phyloP scores from a whole-genome alignment of 2,797 vertebrate genomes.

The Halcyon leucocephala region DNA sequence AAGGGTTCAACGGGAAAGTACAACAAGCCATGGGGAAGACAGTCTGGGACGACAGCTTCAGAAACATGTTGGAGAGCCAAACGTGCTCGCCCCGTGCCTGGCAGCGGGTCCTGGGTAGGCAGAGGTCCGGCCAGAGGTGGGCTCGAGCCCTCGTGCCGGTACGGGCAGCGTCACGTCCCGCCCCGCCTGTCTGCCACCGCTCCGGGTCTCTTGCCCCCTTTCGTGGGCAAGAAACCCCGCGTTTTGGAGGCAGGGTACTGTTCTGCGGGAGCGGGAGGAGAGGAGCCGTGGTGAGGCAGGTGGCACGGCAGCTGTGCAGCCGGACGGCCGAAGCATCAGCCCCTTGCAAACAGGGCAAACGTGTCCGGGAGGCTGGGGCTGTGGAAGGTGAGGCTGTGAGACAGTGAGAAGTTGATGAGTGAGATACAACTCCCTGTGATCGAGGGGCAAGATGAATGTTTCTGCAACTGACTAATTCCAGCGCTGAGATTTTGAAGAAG shows the following conservation, averaged over 20 bases:
- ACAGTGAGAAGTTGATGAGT: neutral
- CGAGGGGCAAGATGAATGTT: neutral
- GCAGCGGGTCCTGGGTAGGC: neutral
- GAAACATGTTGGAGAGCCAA: neutral
- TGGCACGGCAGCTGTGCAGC: accelerated
- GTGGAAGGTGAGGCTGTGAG: neutral
- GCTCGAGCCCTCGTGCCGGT: accelerated
- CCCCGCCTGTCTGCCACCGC: accelerated
- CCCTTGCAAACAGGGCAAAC: neutral
- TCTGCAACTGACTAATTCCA: neutral
- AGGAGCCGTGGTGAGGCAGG: accelerated
- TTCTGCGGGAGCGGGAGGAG: accelerated
- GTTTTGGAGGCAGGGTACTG: accelerated
- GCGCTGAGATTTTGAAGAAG: neutral
- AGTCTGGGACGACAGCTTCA: neutral
- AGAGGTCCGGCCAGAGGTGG: accelerated
- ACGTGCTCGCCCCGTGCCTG: neutral
- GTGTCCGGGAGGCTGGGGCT: neutral
- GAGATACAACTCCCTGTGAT: neutral
- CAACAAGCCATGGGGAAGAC: neutral
- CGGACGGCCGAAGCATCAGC: accelerated
- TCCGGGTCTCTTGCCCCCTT: neutral
- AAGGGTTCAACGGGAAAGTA: neutral
- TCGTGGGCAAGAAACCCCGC: accelerated
- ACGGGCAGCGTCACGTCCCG: neutral